phyloP scores from a whole-genome alignment of 2,888 invertebrate species.

The Melanostoma mellinum region DNA sequence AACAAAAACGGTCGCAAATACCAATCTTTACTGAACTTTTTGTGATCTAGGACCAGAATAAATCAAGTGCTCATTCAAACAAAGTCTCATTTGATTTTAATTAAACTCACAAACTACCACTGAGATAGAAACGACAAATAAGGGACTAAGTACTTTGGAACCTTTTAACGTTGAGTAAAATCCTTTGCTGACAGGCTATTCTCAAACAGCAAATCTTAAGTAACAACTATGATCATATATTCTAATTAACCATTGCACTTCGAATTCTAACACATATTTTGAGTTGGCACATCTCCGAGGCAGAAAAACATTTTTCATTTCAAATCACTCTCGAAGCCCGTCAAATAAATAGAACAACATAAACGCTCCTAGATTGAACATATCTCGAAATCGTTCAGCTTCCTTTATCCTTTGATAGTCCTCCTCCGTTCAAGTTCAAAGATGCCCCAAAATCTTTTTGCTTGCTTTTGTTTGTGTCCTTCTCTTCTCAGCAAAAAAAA shows the following conservation, averaged over 20 bases:
- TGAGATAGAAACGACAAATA: too few species aligned
- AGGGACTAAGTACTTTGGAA: too few species aligned
- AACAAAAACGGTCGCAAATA: too few species aligned
- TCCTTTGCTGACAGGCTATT: too few species aligned
- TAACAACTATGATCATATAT: constrained; percentile 27
- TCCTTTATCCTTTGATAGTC: not conserved
- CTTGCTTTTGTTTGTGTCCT: constrained; percentile 2
- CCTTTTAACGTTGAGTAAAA: too few species aligned
- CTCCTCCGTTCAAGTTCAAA: constrained; percentile 58
- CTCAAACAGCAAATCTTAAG: not conserved
- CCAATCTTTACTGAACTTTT: too few species aligned
- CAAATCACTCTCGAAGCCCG: not conserved
- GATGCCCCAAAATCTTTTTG: constrained; percentile 25
- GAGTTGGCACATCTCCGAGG: constrained; percentile 1
- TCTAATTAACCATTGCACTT: constrained; percentile 22
- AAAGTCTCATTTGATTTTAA: too few species aligned
- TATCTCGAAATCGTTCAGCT: constrained; percentile 9
- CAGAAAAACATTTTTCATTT: constrained; percentile 40
- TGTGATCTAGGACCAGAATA: too few species aligned
- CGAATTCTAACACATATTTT: constrained; percentile 30
- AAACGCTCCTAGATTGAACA: constrained; percentile 3
- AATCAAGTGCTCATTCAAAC: too few species aligned
- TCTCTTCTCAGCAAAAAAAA: not conserved
- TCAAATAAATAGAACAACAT: constrained; percentile 1
- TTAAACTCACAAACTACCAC: too few species aligned